These are phyloP conservation scores for Parapristionchus giblindavisi DNA, from an alignment of 2,888 invertebrate genomes.

Conservation along the genomic window DNA sequence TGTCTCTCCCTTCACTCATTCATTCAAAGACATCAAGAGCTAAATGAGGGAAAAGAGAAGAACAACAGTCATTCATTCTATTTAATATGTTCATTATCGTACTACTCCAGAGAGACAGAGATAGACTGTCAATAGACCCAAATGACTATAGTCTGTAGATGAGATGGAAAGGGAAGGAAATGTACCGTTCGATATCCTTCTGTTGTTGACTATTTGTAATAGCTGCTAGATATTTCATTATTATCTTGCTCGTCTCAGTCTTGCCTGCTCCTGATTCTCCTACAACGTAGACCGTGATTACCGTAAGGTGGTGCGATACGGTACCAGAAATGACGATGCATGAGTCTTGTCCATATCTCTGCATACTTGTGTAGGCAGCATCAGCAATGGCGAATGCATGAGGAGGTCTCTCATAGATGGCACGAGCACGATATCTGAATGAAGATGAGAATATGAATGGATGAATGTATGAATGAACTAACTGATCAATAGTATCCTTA, in stretches of 20 bases:
- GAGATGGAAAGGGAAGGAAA: too few species aligned
- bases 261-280: constrained; percentile 95
- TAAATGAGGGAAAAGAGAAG: too few species aligned
- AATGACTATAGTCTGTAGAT: too few species aligned
- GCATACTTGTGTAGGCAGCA: constrained; percentile 90
- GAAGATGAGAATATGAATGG: neutral
- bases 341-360: constrained; percentile 84
- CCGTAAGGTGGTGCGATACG: constrained; percentile 66
- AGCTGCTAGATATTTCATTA: constrained; percentile 94
- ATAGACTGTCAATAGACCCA: too few species aligned
- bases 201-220: constrained; percentile 91
- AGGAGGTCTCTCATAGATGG: constrained; percentile 94
- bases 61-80: too few species aligned
- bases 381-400: constrained; percentile 98
- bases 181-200: constrained; percentile 92
- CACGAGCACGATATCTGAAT: constrained; percentile 80
- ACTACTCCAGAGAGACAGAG: too few species aligned
- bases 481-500: constrained; percentile 84
- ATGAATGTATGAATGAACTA: neutral
- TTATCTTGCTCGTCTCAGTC: constrained; percentile 98
- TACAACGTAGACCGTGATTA: constrained; percentile 48
- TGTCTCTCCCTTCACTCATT: too few species aligned
- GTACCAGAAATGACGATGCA: constrained; percentile 88
- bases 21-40: too few species aligned
- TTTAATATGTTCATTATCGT: too few species aligned